Conservation (phyloP, 1,140 invertebrate genomes). For the Micrasema longulum region DNA sequence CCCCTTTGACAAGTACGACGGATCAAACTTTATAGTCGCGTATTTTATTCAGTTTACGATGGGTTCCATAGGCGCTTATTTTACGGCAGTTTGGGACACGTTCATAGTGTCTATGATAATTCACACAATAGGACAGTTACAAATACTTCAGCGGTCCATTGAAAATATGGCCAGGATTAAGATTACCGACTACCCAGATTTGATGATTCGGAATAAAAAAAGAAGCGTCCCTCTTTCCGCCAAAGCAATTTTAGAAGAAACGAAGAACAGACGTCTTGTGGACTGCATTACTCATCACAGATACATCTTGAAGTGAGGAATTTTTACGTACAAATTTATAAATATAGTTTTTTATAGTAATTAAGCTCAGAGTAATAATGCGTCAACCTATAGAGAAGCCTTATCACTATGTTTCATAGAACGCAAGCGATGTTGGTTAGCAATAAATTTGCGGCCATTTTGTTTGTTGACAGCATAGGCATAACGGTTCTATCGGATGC, state of each 20-base stretch:
- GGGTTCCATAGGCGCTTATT: constrained; percentile 48
- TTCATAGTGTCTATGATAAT: constrained; percentile 52
- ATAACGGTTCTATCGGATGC: too few species aligned
- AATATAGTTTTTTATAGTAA: too few species aligned
- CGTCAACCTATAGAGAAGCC: too few species aligned
- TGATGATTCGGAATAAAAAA: too few species aligned
- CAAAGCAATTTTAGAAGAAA: background rate
- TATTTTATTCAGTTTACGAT: constrained; percentile 49
- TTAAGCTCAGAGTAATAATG: too few species aligned
- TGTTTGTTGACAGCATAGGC: too few species aligned
- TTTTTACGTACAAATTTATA: background rate
- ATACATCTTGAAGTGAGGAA: constrained; percentile 36
- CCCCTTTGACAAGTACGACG: constrained; percentile 52
- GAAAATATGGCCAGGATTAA: constrained; percentile 33
- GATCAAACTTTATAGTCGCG: constrained; percentile 43
- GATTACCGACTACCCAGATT: background rate
- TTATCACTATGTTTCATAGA: too few species aligned
- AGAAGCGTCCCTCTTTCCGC: background rate
- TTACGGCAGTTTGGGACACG: constrained; percentile 51
- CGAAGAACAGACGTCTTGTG: constrained; percentile 24
- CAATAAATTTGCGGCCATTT: too few species aligned
- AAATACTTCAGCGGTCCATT: constrained; percentile 50
- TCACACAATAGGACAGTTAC: constrained; percentile 51
- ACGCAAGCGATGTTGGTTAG: too few species aligned
- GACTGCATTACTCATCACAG: constrained; percentile 55